A percentile compares a stretch with the other conserved stretches of the same genome.
These are phyloP conservation scores for Shargacucullia verbasci DNA, from an alignment of 2,888 invertebrate species.

Conservation along the genomic window DNA sequence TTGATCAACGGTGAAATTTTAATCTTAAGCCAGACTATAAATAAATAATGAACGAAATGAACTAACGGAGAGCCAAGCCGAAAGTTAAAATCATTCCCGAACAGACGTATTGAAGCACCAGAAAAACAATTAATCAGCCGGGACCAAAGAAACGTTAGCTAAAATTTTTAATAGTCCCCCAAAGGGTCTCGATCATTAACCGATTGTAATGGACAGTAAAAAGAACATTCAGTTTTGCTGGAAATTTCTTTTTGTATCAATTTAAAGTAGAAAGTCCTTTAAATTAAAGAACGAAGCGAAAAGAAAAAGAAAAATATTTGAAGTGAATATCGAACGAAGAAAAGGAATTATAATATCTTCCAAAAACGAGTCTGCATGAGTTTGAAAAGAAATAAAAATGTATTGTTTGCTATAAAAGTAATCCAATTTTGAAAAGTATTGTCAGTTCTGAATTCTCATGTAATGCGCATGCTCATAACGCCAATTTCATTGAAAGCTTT, in stretches of 20 bases:
- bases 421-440: constrained; percentile 16
- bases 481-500: constrained; percentile 22
- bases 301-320: constrained; percentile 10
- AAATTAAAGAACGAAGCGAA: constrained; percentile 11
- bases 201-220: constrained; percentile 23
- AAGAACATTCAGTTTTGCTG: constrained; percentile 4
- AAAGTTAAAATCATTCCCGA: not conserved
- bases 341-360: constrained; percentile 6
- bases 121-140: constrained; percentile 7
- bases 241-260: constrained; percentile 6
- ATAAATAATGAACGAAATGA: constrained; percentile 6
- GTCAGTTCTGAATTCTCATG: constrained; percentile 14
- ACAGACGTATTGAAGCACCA: constrained; percentile 2
- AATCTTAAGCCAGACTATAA: constrained; percentile 19
- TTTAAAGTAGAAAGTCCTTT: constrained; percentile 11
- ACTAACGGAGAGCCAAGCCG: constrained; percentile 7
- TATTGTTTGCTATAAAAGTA: constrained; percentile 30
- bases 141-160: constrained; percentile 24
- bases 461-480: constrained; percentile 9
- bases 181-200: constrained; percentile 41
- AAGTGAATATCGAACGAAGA: constrained; percentile 14
- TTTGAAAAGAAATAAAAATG: constrained; percentile 22
- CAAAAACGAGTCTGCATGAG: constrained; percentile 4
- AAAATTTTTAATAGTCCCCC: constrained; percentile 40
- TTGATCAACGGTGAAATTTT: constrained; percentile 16